Percentiles rank a stretch among this genome's conserved stretches.
Conservation (phyloP, 2,797 vertebrate species). For the Sparus aurata region DNA sequence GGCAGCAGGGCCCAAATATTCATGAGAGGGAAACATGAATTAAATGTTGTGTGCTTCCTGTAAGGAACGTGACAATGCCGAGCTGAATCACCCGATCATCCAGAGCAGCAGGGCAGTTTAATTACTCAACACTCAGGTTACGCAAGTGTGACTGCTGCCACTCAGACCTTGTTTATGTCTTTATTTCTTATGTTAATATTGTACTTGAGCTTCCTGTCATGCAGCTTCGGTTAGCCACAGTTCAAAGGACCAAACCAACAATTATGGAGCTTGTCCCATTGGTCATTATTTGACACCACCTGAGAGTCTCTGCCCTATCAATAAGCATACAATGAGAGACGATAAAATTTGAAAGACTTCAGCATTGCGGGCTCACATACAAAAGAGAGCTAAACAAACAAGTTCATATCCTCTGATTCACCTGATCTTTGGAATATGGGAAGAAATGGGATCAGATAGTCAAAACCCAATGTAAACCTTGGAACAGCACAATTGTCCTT, state of each 20-base stretch:
- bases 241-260: slow-evolving; percentile 16
- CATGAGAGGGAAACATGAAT: slow-evolving; percentile 67
- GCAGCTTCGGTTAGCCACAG: slow-evolving; percentile 19
- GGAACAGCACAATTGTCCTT: neutral
- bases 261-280: slow-evolving; percentile 4
- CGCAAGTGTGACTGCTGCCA: slow-evolving; percentile 55
- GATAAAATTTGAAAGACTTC: neutral
- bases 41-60: slow-evolving; percentile 51
- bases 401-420: neutral
- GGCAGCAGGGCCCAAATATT: slow-evolving; percentile 72
- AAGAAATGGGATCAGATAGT: neutral
- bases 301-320: too few relatives aligned
- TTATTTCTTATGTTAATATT: slow-evolving; percentile 28
- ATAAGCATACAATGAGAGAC: too few relatives aligned
- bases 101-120: slow-evolving; percentile 43
- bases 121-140: slow-evolving; percentile 46
- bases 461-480: neutral
- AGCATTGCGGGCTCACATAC: neutral
- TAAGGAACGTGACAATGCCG: slow-evolving; percentile 58
- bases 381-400: neutral
- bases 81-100: slow-evolving; percentile 72
- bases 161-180: slow-evolving; percentile 30
- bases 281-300: neutral
- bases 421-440: neutral
- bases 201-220: slow-evolving; percentile 30